phyloP scores from a whole-genome alignment of 2,113 vertebrate genomes.

The Syrmaticus mikado region DNA sequence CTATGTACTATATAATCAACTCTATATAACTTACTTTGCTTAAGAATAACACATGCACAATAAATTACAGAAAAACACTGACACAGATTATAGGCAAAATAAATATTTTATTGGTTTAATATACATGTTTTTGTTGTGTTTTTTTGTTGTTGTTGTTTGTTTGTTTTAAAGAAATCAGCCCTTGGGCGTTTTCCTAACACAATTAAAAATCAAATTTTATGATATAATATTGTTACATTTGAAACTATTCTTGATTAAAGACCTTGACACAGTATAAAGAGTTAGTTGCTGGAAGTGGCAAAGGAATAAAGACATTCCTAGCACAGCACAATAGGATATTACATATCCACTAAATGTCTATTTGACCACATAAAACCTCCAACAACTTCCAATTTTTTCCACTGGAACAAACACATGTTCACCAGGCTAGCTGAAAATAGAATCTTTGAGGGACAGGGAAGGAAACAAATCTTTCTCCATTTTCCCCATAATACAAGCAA shows the following conservation, averaged over 20 bases:
- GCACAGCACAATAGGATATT: constrained; percentile 59
- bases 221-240: constrained; percentile 73
- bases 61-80: not conserved
- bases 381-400: constrained; percentile 16
- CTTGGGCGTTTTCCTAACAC: constrained; percentile 76
- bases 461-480: constrained; percentile 52
- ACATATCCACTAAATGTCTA: constrained; percentile 51
- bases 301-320: constrained; percentile 62
- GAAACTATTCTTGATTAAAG: constrained; percentile 75
- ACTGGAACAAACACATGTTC: constrained; percentile 15
- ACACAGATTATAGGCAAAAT: constrained; percentile 81
- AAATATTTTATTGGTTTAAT: constrained; percentile 88
- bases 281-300: constrained; percentile 60
- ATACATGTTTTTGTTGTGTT: constrained; percentile 20
- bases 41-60: not conserved
- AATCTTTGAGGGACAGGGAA: constrained; percentile 12
- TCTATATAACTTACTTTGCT: not conserved
- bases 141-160: not conserved
- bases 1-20: not conserved
- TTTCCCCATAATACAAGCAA: constrained; percentile 53
- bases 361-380: constrained; percentile 59
- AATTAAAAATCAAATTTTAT: constrained; percentile 74
- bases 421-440: constrained; percentile 60
- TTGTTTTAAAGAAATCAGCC: constrained; percentile 75
- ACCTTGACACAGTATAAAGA: constrained; percentile 69